Evolutionary conservation across 2,797 vertebrate species (phyloP), one percentile per base, ranked within the genome.

Genomic region (Myotis myotis): DNA sequence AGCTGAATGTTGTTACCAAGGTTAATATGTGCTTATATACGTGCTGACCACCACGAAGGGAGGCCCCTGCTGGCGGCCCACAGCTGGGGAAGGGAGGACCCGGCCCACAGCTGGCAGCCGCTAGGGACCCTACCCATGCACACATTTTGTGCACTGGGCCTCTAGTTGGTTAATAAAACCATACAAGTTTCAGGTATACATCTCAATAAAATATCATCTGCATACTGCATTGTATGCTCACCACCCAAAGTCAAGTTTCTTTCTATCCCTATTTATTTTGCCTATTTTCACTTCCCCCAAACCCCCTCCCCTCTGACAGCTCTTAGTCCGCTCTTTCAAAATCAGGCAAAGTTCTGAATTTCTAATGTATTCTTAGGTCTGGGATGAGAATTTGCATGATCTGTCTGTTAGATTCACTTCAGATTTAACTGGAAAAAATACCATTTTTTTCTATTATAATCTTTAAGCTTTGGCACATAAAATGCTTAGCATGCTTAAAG

Each of bases 371-470:
- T 76, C 38, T 72, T 88, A 11, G 12, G 16, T 95, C 30, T 89
- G 74, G 5, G 15, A 6, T 89, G 17, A 93, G 47, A 94, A 89
- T 49, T 94, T 93, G 13, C 8, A 10, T 68, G 36, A n/a, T 95
- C 49, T 16, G 88, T 17, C 5, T 79, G 3, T 71, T 33, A 88
- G 75, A 88, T 36, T 89, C 36, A 80, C 86, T 87, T 96, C n/a
- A 90, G 19, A 82, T 90, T 55, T 81, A 92, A 93, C 17, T 78
- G n/a, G 47, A 87, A 87, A 83, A 47, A 68, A 33, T 20, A 8
- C 23, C 22, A 79, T 60, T 1, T 89, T 92, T 89, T 89, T 41
- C 28, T 76, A 83, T 91, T 90, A 94, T 93, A 71, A 55, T n/a
- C 76, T 91, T 96, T 89, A 93, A 85, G 7, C 17, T 47, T 89